Evolutionary conservation across 2,797 vertebrate species (phyloP), one percentile per base, ranked within the genome.

Genomic region (Dermochelys coriacea): DNA sequence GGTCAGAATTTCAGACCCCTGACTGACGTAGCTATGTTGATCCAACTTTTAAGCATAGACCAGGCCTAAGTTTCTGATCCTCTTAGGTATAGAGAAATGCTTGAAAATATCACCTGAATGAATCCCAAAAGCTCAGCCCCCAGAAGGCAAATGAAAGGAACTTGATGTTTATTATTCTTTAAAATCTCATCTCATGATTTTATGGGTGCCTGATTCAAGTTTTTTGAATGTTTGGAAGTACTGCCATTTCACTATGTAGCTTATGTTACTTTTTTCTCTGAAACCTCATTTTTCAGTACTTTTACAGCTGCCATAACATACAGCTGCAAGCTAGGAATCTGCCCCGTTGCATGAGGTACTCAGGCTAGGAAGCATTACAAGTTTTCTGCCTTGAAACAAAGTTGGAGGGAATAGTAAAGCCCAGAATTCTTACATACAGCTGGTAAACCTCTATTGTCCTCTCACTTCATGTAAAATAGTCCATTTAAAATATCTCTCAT

Each of bases 401-500:
- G 0, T 0, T 29, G 31, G 82, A 84, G 45, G 2, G 15, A 85
- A 68, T 74, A 25, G 55, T 77, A 84, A 87, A 6, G 19, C 12
- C 25, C 91, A 27, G 68, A 79, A 29, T 4, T 23, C 82, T 84
- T 81, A 2, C 1, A 27, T 51, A 25, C 10, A 34, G 10, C 19
- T 41, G 31, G 52, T n/a, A 84, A 74, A 84, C 77, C 81, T 94
- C 37, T 84, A 57, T 79, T 90, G 85, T 79, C 84, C 74, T 18
- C 47, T 89, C 49, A n/a, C 71, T 37, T 95, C 57, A 55, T 86
- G 19, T 49, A 85, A 82, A 86, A 81, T 37, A 91, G 78, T 41
- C 79, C 19, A 87, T 94, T 93, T 78, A 71, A 94, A 88, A 51
- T 41, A 8, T 54, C 50, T 95, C 85, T 77, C 25, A 54, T 64